Evolutionary conservation across 2,797 vertebrate species (phyloP), one percentile per base, ranked within the genome.

Genomic region (Pipistrellus kuhlii): DNA sequence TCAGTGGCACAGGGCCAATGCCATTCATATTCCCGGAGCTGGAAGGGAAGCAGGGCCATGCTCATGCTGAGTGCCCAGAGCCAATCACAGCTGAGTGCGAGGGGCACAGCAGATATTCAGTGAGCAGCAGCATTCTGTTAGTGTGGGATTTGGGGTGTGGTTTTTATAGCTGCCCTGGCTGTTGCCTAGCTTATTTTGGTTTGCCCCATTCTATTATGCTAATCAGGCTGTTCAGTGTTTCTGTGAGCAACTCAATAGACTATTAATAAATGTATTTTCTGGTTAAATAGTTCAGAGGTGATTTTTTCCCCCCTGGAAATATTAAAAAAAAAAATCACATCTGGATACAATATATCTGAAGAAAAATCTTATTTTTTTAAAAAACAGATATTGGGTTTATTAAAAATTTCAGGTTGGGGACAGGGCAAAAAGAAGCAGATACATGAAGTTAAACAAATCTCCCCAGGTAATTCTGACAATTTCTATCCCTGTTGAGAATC

Each of bases 401-500:
- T 88, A 77, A 23, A 90, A 93, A 92, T 90, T 44, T 76, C 4
- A 81, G 55, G 11, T 86, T 96, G 30, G 10, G 51, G 20, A 41
- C 8, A 88, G n/a, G 23, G 8, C 14, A 84, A 30, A 90, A 93
- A 66, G 44, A 86, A 35, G 48, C 2, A 71, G 51, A 73, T 78
- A 66, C 32, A 27, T 48, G 27, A 81, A 81, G 84, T 90, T 66
- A 72, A 53, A 46, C 62, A 77, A 46, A 46, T 53, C 17, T 93
- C 32, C 20, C 17, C 8, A 82, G 72, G 18, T 93, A 83, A 93
- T 64, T 69, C 30, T 89, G 53, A 57, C 59, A 91, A 94, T 85
- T 94, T 94, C 62, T 95, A 14, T 35, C 13, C 5, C 35, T 66
- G 12, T 62, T 80, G 59, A 92, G 75, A 95, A 86, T 25, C 59